phyloP scores from a whole-genome alignment of 30 jellyfish, hydroid and myxozoan genomes.

The Hydractinia symbiolongicarpus region DNA sequence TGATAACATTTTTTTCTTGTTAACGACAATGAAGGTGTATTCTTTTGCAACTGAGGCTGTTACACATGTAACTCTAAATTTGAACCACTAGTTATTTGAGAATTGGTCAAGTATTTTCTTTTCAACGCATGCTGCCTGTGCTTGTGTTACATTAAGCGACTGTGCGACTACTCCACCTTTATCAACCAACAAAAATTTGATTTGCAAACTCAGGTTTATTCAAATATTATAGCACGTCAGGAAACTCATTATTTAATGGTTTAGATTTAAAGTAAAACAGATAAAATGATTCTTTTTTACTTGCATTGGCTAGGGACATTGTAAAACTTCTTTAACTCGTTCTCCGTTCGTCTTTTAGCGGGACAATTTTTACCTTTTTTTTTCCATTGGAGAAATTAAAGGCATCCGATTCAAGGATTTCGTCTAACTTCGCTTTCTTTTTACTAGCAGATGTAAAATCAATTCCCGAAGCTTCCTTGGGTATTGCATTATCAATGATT shows the following conservation, averaged over 20 bases:
- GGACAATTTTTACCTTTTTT: too few relatives aligned
- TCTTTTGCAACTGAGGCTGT: slow-evolving; percentile 8
- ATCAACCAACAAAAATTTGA: background rate
- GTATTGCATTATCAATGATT: background rate
- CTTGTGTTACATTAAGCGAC: background rate
- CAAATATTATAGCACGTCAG: too few relatives aligned
- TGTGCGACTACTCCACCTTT: too few relatives aligned
- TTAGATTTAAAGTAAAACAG: too few relatives aligned
- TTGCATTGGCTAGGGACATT: too few relatives aligned
- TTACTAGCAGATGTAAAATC: background rate
- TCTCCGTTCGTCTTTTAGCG: too few relatives aligned
- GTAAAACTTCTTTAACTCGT: too few relatives aligned
- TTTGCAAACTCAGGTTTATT: too few relatives aligned
- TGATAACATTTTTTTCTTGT: too few relatives aligned
- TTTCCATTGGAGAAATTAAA: too few relatives aligned
- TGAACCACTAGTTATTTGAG: background rate
- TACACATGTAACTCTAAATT: slow-evolving; percentile 21
- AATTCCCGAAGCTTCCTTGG: background rate
- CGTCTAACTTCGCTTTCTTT: background rate
- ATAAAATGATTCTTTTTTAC: too few relatives aligned
- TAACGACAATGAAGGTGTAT: background rate
- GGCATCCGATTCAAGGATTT: background rate
- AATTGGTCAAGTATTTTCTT: background rate
- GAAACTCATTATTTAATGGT: too few relatives aligned
- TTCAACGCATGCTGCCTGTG: background rate